Evolutionary conservation across 2,888 invertebrate genomes (phyloP), one percentile per base, ranked within the genome.

Genomic region (Argynnis bischoffii): DNA sequence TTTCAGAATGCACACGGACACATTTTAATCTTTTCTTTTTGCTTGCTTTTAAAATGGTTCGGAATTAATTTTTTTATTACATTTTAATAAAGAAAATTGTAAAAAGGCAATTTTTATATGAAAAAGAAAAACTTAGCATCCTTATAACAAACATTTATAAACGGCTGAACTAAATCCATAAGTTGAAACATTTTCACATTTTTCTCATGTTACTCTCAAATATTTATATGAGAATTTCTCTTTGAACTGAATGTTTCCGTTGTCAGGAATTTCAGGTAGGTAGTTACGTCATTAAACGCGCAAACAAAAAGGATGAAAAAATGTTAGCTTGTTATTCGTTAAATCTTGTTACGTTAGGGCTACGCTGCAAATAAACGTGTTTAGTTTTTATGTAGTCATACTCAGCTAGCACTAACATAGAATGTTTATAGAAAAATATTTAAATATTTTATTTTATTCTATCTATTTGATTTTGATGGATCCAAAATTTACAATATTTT

Each of bases 191-290:
- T 72, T 69, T 68, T 64, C 63, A 65, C 69, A 70, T 69, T 70
- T 72, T 72, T 70, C 70, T 72, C 59, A 64, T 67, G 63, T 67
- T 67, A 50, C 63, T 57, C 66, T 56, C 59, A 65, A 71, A 69
- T 69, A 71, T 71, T 71, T 67, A 59, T 64, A 67, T 65, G 69
- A 67, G 65, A 67, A 72, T 71, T 72, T 67, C 65, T 64, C 71
- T 72, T 72, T 70, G 70, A 64, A 64, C 57, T 51, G 56, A 65
- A 71, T 65, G 67, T 72, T 69, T 63, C 67, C 65, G 60, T 63
- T 72, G 67, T 65, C 63, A 65, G 60, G 69, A 65, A 72, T 72
- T 72, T 69, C 63, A 65, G 63, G 63, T 67, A 63, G 66, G 65
- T 66, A 56, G 67, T 63, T 69, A 65, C 16, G 65, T 69, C 69